Evolutionary conservation across 2,888 invertebrate species (phyloP).

Genomic region (Hemithea aestivaria): DNA sequence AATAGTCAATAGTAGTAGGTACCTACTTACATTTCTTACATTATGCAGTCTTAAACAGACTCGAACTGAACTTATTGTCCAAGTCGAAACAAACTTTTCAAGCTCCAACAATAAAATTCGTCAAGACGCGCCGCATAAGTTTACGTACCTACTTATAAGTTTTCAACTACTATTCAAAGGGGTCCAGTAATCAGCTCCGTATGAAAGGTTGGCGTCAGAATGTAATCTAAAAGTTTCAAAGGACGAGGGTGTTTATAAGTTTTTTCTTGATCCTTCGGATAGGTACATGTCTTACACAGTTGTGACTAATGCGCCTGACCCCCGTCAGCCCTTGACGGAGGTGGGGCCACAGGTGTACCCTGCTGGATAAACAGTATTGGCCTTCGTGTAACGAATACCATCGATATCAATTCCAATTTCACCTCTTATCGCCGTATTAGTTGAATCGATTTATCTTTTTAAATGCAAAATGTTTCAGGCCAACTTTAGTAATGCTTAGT

Average conservation of each 20-base stretch:
- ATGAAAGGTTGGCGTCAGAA: conserved; percentile 16
- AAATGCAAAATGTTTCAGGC: not conserved
- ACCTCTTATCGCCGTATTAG: conserved; percentile 32
- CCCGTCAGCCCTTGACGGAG: conserved; percentile 59
- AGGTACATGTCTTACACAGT: conserved; percentile 52
- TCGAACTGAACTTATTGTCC: too few species aligned
- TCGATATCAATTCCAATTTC: conserved; percentile 46
- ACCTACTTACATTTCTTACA: too few species aligned
- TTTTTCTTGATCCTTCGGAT: conserved; percentile 30
- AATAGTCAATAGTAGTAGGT: too few species aligned
- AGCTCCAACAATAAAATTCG: too few species aligned
- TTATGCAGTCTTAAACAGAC: too few species aligned
- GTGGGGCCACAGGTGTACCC: conserved; percentile 53
- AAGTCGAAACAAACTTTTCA: too few species aligned
- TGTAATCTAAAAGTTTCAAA: conserved; percentile 26
- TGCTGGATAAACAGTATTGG: conserved; percentile 47
- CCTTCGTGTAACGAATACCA: conserved; percentile 46
- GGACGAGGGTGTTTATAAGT: conserved; percentile 24
- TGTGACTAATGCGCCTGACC: conserved; percentile 60
- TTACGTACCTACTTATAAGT: too few species aligned
- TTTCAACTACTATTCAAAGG: too few species aligned
- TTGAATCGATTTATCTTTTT: conserved; percentile 17
- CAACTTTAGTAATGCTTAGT: too few species aligned
- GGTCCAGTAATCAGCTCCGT: conserved; percentile 3
- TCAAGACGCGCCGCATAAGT: conserved; percentile 2